These are phyloP conservation scores for Aratinga solstitialis DNA, from an alignment of 2,797 vertebrate species.

Conservation along the genomic window DNA sequence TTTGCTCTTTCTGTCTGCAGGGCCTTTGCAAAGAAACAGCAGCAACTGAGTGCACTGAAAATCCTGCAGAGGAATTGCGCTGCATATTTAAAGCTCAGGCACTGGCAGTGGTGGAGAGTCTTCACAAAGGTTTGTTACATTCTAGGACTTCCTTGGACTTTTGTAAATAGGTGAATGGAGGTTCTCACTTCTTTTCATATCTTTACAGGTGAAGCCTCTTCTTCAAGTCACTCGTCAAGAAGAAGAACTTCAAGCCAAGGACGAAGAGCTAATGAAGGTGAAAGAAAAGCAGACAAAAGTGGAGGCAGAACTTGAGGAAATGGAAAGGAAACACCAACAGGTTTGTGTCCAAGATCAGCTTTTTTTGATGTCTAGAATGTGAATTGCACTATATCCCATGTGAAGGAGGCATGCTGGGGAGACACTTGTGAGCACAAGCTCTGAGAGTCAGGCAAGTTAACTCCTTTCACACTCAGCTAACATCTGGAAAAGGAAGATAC, in stretches of 20 bases:
- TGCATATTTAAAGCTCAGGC: conserved; percentile 93
- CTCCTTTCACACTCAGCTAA: neutral
- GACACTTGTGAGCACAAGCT: neutral
- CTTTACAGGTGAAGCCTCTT: conserved; percentile 91
- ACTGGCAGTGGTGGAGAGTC: conserved; percentile 99
- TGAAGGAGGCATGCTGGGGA: neutral
- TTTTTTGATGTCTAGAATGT: neutral
- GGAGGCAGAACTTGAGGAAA: conserved; percentile 92
- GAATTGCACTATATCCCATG: neutral
- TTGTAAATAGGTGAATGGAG: neutral
- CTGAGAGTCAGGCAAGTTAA: neutral
- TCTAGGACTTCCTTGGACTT: neutral
- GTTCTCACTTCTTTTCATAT: neutral
- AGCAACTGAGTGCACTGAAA: conserved; percentile 94
- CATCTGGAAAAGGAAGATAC: neutral
- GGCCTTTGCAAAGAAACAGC: conserved; percentile 96
- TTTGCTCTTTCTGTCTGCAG: conserved; percentile 66
- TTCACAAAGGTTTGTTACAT: conserved; percentile 89
- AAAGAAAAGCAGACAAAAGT: conserved; percentile 94
- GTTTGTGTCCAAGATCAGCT: conserved; percentile 65
- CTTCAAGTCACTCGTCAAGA: conserved; percentile 97
- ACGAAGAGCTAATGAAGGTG: conserved; percentile 94
- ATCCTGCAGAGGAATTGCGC: conserved; percentile 97
- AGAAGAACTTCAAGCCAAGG: conserved; percentile 95
- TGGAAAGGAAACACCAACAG: conserved; percentile 97